Base-by-base conservation (phyloP, 2,797 vertebrate species). In the Varecia variegata region DNA sequence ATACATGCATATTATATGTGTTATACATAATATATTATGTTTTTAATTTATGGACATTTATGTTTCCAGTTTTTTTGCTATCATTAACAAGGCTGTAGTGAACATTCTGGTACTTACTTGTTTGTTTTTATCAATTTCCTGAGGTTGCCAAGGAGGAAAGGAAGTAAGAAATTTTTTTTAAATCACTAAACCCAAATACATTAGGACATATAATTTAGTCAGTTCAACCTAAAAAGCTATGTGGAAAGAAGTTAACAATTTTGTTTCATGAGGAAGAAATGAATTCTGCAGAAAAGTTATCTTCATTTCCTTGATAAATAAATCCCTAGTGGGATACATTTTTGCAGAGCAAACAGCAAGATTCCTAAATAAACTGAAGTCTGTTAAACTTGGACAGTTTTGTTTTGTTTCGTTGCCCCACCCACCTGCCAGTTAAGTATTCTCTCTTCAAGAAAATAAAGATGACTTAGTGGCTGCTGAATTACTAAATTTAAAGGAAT, bases 211-310 rank as follows among this genome's bases (percentile, higher is more conserved):
- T 6, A 88, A 70, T 43, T 81, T 79, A 83, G 14, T 68, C n/a
- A 85, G 60, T 47, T 85, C 68, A 94, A 35, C 30, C 67, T 93
- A 81, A 83, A 91, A 95, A 30, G 70, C 45, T 80, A 54, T 47
- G n/a, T 85, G 83, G 15, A 40, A 50, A 85, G 21, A 68, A 92
- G 43, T 2, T 17, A 35, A 92, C 30, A 71, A 5, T 38, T 88
- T 84, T 94, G 76, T 73, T 85, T 86, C n/a, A 77, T 30, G 30
- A 89, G 89, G 45, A 93, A 81, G 73, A 74, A 88, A 35, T 58
- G 30, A 96, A 60, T 50, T 91, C 40, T 82, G 38, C 43, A 74
- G 58, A 62, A 88, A 67, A 93, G 35, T 79, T 89, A 32, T 30
- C 83, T 79, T 65, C 35, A 38, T 80, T 77, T 90, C 74, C 50